Evolutionary conservation across 2,888 invertebrate species (phyloP), one percentile per base, ranked within the genome.

Genomic region (Ophonus ardosiacus): DNA sequence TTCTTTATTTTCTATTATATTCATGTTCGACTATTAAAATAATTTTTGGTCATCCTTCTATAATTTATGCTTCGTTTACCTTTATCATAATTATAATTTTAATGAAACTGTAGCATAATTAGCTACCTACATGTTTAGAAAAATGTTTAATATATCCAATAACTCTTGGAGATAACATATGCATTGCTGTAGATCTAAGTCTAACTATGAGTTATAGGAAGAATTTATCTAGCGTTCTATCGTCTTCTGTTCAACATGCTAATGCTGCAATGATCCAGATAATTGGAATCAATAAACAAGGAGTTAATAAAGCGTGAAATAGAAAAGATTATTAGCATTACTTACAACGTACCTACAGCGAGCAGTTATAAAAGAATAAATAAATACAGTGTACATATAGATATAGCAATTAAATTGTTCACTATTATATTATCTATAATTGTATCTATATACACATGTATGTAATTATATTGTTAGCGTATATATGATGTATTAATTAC

Each of bases 161-260:
- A 51, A 51, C 43, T 51, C 43, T 51, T 51, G 43, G 1, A 51
- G 43, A 51, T 51, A 51, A 51, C 43, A 31, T 3, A 31, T 31
- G 6, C 5, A 31, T 31, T 31, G 31, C 31, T 51, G 10, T 51
- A 51, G 43, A 51, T 51, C 43, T 51, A 51, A 8, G 43, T 51
- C 43, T 51, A 31, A 13, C 43, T 51, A 61, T 80, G 80, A 40
- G 38, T 80, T 40, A 80, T 80, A 17, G 18, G 8, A 10, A 15
- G 51, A 43, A 65, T 81, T 81, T 81, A 81, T 81, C 81, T 80
- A 80, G 31, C 61, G 15, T 80, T 80, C 59, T 80, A 80, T 81
- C 81, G 24, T 81, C 81, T 81, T 81, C 81, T 81, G 81, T 81
- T 81, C 63, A 81, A 65, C 81, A 81, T 81, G 63, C 61, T 80